Percentiles rank a stretch among this genome's conserved stretches.
These are phyloP conservation scores for Apus apus DNA, from an alignment of 2,113 vertebrate genomes.

Conservation along the genomic window DNA sequence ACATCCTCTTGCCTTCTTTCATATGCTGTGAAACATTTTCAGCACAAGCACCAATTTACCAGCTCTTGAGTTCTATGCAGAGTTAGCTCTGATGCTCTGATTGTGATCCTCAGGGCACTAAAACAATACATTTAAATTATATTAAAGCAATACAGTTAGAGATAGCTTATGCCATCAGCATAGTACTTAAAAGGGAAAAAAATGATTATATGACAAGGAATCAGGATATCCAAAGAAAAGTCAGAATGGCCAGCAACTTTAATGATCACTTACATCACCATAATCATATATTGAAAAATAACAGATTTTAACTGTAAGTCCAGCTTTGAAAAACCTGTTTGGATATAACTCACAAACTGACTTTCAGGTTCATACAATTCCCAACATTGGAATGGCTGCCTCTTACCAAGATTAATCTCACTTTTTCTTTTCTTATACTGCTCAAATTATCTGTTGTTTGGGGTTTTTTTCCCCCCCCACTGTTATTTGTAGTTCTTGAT, in stretches of 20 bases:
- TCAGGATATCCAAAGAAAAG: neutral
- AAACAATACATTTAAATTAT: neutral
- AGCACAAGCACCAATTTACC: neutral
- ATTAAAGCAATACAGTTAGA: neutral
- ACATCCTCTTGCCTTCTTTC: neutral
- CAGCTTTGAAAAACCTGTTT: neutral
- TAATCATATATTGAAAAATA: neutral
- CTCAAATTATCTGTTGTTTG: neutral
- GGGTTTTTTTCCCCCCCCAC: neutral
- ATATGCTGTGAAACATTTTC: neutral
- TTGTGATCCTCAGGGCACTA: neutral
- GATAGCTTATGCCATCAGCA: neutral
- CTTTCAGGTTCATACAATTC: neutral
- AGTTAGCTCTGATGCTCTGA: neutral
- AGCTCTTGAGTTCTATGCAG: neutral
- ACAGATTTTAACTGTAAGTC: neutral
- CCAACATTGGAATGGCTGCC: neutral
- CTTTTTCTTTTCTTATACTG: neutral
- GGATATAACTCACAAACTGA: neutral
- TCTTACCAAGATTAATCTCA: neutral
- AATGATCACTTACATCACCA: neutral
- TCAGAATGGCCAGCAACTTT: neutral
- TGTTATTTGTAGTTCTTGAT: neutral
- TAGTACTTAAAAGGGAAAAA: neutral
- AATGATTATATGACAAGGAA: neutral